phyloP scores from a whole-genome alignment of 2,797 vertebrate genomes.

The Adrianichthys oophorus region DNA sequence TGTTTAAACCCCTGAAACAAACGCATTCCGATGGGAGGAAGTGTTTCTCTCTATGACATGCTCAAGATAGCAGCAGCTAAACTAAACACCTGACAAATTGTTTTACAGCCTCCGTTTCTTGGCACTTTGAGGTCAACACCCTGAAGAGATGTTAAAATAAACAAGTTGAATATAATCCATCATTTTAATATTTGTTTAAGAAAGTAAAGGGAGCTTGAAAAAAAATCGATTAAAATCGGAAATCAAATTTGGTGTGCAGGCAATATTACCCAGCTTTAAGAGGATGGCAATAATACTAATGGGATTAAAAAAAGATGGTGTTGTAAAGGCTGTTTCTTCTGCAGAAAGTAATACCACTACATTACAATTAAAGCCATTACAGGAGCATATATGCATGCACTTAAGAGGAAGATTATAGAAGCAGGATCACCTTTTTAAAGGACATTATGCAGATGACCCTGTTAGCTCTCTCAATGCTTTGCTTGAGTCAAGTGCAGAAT shows the following conservation, averaged over 20 bases:
- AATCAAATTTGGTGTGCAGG: neutral
- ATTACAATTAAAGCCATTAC: conserved; percentile 36
- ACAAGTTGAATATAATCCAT: too few relatives aligned
- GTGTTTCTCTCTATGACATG: too few relatives aligned
- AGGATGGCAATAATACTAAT: conserved; percentile 13
- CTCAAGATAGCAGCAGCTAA: too few relatives aligned
- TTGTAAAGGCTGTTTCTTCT: conserved; percentile 3
- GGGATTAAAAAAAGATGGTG: conserved; percentile 10
- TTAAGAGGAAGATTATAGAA: conserved; percentile 25
- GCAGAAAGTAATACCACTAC: conserved; percentile 24
- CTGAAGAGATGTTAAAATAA: too few relatives aligned
- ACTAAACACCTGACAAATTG: too few relatives aligned
- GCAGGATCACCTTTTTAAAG: conserved; percentile 18
- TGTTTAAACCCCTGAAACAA: too few relatives aligned
- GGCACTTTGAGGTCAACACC: too few relatives aligned
- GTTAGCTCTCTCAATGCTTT: conserved; percentile 3
- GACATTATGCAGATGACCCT: conserved; percentile 14
- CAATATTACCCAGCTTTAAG: too few relatives aligned
- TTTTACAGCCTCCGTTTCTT: too few relatives aligned
- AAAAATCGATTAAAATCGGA: neutral
- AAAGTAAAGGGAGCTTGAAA: conserved; percentile 17
- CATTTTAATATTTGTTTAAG: neutral
- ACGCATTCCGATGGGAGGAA: too few relatives aligned
- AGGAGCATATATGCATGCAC: conserved; percentile 23
- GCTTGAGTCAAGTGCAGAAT: neutral